These are phyloP conservation scores for Enteromius thamalakanensis DNA, from an alignment of 2,797 vertebrate genomes.

Conservation along the genomic window DNA sequence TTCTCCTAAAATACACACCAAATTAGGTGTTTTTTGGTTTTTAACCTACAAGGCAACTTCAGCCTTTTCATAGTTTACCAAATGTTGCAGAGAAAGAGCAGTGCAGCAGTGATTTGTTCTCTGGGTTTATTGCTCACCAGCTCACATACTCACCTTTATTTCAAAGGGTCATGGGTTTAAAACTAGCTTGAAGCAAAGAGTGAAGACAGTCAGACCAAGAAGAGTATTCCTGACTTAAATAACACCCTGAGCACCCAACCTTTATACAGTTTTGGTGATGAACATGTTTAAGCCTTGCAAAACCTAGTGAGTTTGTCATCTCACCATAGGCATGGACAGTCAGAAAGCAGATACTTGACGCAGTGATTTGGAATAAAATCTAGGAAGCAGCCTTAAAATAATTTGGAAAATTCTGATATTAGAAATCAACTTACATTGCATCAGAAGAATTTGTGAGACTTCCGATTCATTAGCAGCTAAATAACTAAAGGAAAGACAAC, in stretches of 20 bases:
- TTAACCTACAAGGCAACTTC: background rate
- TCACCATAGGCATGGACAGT: background rate
- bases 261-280: background rate
- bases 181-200: constrained; percentile 10
- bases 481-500: background rate
- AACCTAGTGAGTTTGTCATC: background rate
- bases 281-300: background rate
- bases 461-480: background rate
- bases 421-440: background rate
- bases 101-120: background rate
- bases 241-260: background rate
- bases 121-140: background rate
- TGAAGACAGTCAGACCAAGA: background rate
- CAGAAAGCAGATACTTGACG: background rate
- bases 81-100: background rate
- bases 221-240: background rate
- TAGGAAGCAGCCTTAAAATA: background rate
- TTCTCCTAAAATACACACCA: background rate
- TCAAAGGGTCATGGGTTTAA: constrained; percentile 23
- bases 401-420: background rate
- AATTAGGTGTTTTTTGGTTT: background rate
- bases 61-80: background rate
- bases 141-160: constrained; percentile 10
- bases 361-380: background rate
- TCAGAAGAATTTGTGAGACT: background rate